Evolutionary conservation across 2,113 vertebrate genomes (phyloP).

Genomic region (Bombycilla garrulus): DNA sequence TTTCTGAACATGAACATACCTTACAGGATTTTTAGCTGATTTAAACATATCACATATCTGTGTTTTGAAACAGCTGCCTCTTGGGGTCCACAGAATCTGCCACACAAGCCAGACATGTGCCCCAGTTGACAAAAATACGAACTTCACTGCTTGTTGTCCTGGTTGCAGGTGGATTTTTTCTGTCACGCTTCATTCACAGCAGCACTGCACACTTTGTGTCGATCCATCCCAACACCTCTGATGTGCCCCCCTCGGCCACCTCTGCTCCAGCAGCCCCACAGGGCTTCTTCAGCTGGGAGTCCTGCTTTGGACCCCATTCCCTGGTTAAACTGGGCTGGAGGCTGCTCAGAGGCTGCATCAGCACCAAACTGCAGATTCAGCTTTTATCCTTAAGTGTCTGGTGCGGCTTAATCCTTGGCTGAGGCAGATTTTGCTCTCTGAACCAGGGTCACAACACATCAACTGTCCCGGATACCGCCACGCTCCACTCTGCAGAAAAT

Average conservation of each 20-base stretch:
- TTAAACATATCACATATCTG: neutral
- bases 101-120: neutral
- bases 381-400: neutral
- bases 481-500: accelerated
- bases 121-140: accelerated
- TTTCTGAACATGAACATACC: neutral
- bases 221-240: accelerated
- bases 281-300: accelerated
- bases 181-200: neutral
- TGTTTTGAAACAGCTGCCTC: neutral
- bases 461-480: accelerated
- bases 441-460: neutral
- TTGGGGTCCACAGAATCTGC: too few species aligned
- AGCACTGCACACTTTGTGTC: accelerated
- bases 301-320: accelerated
- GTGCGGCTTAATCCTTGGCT: neutral
- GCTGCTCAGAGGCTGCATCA: neutral
- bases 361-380: neutral
- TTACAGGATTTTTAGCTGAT: neutral
- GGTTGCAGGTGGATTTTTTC: neutral
- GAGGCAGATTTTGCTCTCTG: neutral
- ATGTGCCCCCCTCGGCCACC: accelerated
- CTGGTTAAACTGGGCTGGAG: neutral
- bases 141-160: too few species aligned
- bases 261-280: accelerated